Conservation (phyloP, 2,888 invertebrate genomes). For the Ochropleura leucogaster region DNA sequence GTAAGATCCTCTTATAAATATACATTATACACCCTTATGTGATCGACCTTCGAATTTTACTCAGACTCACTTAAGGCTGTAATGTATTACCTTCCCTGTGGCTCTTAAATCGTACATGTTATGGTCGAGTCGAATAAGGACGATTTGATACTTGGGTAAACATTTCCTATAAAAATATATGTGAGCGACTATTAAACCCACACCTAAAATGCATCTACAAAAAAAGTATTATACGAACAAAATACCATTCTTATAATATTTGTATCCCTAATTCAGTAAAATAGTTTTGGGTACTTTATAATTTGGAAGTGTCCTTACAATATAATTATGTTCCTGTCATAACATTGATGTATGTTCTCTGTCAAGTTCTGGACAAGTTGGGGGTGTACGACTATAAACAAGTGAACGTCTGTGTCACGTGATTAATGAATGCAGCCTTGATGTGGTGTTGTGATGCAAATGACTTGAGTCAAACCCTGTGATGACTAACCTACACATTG, state of each 20-base stretch:
- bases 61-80: conserved; percentile 46
- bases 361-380: conserved; percentile 27
- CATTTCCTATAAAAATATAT: not conserved
- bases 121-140: conserved; percentile 15
- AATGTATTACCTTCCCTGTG: conserved; percentile 34
- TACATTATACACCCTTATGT: conserved; percentile 63
- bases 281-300: not conserved
- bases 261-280: not conserved
- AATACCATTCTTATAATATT: not conserved
- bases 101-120: conserved; percentile 28
- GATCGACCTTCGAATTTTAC: conserved; percentile 62
- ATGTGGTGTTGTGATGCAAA: conserved; percentile 80
- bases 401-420: conserved; percentile 64
- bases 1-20: conserved; percentile 70
- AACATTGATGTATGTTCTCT: conserved; percentile 1
- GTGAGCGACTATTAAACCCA: too few relatives aligned
- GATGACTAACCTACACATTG: conserved; percentile 76
- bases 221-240: not conserved
- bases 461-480: conserved; percentile 75
- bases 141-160: not conserved
- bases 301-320: not conserved
- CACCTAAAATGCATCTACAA: not conserved
- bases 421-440: conserved; percentile 76
- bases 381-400: conserved; percentile 47
- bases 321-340: not conserved